Evolutionary conservation across 2,888 invertebrate genomes (phyloP).

Genomic region (Baccha elongata): DNA sequence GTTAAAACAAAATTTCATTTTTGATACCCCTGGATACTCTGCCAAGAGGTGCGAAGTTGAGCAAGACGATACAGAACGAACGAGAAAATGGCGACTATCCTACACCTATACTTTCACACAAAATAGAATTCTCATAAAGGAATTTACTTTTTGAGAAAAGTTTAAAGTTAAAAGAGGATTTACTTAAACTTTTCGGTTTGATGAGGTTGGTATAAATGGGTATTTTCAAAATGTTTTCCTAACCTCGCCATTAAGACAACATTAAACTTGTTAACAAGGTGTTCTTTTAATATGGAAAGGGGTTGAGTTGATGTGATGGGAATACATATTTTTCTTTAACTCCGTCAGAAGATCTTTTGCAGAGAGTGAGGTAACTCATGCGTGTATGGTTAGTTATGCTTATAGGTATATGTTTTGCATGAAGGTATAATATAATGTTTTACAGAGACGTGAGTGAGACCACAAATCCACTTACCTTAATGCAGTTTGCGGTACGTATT

Average conservation of each 20-base stretch:
- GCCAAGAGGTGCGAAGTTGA: constrained; percentile 45
- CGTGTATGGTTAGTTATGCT: background rate
- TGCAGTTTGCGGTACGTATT: constrained; percentile 57
- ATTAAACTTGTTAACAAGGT: constrained; percentile 41
- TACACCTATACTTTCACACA: background rate
- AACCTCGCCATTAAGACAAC: constrained; percentile 26
- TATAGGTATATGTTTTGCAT: background rate
- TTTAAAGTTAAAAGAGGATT: constrained; percentile 36
- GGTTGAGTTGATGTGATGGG: background rate
- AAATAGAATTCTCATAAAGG: constrained; percentile 10
- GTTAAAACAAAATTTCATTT: constrained; percentile 35
- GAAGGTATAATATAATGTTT: constrained; percentile 34
- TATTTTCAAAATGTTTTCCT: constrained; percentile 39
- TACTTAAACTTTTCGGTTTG: constrained; percentile 55
- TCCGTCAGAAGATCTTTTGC: background rate
- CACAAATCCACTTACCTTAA: constrained; percentile 64
- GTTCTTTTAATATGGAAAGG: constrained; percentile 9
- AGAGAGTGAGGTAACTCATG: background rate
- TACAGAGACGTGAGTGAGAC: constrained; percentile 36
- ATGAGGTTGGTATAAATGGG: constrained; percentile 60
- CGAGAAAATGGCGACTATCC: background rate
- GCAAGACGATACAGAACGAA: constrained; percentile 7
- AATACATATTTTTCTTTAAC: background rate
- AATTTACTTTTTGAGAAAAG: constrained; percentile 11
- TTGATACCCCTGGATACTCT: background rate